Evolutionary conservation across 2,113 vertebrate genomes (phyloP).

Genomic region (Myiagra hebetior): DNA sequence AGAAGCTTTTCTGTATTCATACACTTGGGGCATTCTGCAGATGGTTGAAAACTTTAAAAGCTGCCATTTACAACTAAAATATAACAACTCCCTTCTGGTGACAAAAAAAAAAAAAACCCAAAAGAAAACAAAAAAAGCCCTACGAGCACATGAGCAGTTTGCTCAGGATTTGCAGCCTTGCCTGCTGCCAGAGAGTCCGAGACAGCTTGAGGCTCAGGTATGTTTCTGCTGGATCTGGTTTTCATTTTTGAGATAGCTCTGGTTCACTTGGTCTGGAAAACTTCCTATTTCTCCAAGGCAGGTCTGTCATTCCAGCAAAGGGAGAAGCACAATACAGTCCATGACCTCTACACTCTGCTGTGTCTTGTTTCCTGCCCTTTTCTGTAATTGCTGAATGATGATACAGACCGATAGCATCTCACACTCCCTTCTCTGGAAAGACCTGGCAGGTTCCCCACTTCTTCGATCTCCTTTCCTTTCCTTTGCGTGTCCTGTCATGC

Average conservation of each 20-base stretch:
- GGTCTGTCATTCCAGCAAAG: not conserved
- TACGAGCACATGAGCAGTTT: not conserved
- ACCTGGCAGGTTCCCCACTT: constrained; percentile 11
- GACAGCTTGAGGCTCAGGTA: not conserved
- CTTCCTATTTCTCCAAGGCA: not conserved
- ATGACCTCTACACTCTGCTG: not conserved
- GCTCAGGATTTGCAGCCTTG: not conserved
- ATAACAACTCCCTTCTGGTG: not conserved
- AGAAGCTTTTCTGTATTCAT: not conserved
- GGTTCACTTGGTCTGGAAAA: not conserved
- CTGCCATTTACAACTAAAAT: not conserved
- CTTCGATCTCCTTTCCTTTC: not conserved
- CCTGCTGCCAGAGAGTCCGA: not conserved
- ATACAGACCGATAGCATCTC: not conserved
- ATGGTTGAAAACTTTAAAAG: not conserved
- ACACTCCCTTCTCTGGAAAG: constrained; percentile 3
- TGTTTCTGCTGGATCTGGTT: not conserved
- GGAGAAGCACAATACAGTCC: not conserved
- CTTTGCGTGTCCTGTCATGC: not conserved
- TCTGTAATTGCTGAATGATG: not conserved
- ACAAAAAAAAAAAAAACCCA: not conserved
- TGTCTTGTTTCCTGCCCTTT: not conserved
- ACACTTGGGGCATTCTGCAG: not conserved
- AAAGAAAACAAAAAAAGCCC: too few relatives aligned
- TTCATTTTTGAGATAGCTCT: not conserved